Base-by-base conservation (phyloP, 1,140 invertebrate genomes). In the Drosophila sp. region DNA sequence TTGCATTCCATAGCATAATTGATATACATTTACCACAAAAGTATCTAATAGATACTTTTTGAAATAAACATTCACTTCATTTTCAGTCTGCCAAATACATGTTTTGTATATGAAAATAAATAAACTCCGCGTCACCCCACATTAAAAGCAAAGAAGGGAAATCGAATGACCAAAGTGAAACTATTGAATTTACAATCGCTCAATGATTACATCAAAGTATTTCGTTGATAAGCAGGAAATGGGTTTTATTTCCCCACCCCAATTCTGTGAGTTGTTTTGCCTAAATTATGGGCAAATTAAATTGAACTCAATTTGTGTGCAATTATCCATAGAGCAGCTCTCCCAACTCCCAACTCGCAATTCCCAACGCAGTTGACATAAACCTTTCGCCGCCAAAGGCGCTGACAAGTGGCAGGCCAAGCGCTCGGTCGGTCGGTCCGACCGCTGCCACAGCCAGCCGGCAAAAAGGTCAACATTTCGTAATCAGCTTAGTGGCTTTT, bases 381-480 rank as follows among this genome's bases (percentile, higher is more conserved):
- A 89, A 89, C 84, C 85, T 89, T 83, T 89, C 84, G 73, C 84
- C 77, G 76, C 80, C 80, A 84, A 89, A 84, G 76, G 70, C 68
- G 68, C 66, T 73, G 84, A 89, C 84, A 89, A 89, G 84, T 89
- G 84, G 44, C 44, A 50, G 44, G 84, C 68, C 66, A 70, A 61
- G 54, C 29, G 10, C 3, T 5, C 17, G 60, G n/a, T 11, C 29
- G n/a, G 38, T 40, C 10, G 38, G 29, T 33, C 3, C 30, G n/a
- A 17, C 17, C 17, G 17, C 17, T 17, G 50, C 50, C 29, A 23
- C 62, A 56, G 61, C 44, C 47, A 75, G 56, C 71, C 44, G 66
- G 72, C 56, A 69, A 89, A 86, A 89, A 89, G 84, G 84, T 87
- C 84, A 87, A 77, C 70, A 89, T 89, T 89, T 89, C 84, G 84